A percentile compares a stretch with the other conserved stretches of the same genome.
Evolutionary conservation across 2,888 invertebrate species (phyloP).

Genomic region (Tyria jacobaeae): DNA sequence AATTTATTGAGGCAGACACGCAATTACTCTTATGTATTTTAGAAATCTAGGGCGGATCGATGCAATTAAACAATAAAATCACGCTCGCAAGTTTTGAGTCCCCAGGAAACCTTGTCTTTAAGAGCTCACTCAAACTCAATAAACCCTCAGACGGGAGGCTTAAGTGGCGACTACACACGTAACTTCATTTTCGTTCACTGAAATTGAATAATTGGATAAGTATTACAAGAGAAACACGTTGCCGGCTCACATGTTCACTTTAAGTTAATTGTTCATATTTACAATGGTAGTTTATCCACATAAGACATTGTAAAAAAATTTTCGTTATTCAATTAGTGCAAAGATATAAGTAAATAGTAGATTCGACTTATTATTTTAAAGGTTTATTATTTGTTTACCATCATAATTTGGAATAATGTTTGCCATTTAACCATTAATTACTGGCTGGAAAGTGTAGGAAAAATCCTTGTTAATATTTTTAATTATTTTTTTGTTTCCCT

Average conservation of each 20-base stretch:
- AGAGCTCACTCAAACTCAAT: constrained; percentile 65
- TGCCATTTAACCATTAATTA: too few relatives aligned
- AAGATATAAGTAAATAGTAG: too few relatives aligned
- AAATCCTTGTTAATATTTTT: too few relatives aligned
- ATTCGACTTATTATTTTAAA: too few relatives aligned
- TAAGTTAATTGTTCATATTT: constrained; percentile 21
- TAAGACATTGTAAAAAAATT: too few relatives aligned
- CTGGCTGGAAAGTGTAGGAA: too few relatives aligned
- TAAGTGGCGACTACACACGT: constrained; percentile 64
- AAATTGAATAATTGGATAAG: constrained; percentile 52
- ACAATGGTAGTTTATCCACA: too few relatives aligned
- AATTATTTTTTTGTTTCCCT: too few relatives aligned
- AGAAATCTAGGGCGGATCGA: constrained; percentile 7
- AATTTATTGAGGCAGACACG: too few relatives aligned
- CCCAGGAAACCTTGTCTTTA: constrained; percentile 52
- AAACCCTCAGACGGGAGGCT: constrained; percentile 57
- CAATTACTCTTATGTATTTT: neutral
- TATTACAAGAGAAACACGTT: constrained; percentile 43
- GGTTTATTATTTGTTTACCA: too few relatives aligned
- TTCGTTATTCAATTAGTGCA: too few relatives aligned
- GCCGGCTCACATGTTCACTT: constrained; percentile 26
- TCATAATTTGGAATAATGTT: too few relatives aligned
- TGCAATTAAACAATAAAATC: constrained; percentile 35
- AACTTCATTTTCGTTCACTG: constrained; percentile 61
- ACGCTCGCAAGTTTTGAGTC: constrained; percentile 44